phyloP scores from a whole-genome alignment of 2,888 invertebrate genomes.

The Eupithecia exiguata region DNA sequence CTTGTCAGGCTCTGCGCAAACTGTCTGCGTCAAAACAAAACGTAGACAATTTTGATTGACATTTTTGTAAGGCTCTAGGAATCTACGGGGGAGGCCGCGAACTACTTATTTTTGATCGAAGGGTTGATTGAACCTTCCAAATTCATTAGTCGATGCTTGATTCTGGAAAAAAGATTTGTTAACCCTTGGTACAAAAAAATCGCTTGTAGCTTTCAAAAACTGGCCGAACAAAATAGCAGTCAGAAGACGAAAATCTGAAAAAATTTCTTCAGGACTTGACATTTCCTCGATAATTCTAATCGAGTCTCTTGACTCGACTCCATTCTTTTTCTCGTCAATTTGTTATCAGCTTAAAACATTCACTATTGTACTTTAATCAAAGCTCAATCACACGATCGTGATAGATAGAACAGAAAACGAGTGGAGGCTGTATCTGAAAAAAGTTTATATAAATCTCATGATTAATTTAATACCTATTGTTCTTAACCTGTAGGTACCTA shows the following conservation, averaged over 20 bases:
- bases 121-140: too few species aligned
- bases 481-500: not conserved
- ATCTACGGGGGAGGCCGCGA: too few species aligned
- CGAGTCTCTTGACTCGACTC: not conserved
- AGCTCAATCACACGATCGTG: constrained; percentile 29
- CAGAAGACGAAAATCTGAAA: not conserved
- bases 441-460: not conserved
- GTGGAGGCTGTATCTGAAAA: not conserved
- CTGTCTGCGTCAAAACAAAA: too few species aligned
- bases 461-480: too few species aligned
- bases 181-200: too few species aligned
- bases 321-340: constrained; percentile 14
- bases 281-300: not conserved
- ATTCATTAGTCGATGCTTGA: not conserved
- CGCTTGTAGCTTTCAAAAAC: not conserved
- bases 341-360: constrained; percentile 35
- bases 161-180: not conserved
- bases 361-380: constrained; percentile 39
- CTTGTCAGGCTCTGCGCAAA: too few species aligned
- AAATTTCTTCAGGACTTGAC: not conserved
- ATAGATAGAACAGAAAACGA: constrained; percentile 19
- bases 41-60: too few species aligned
- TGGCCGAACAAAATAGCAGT: not conserved
- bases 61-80: too few species aligned
- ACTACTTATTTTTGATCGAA: too few species aligned